Base-by-base conservation (phyloP, 2,113 vertebrate genomes). In the Lota lota region DNA sequence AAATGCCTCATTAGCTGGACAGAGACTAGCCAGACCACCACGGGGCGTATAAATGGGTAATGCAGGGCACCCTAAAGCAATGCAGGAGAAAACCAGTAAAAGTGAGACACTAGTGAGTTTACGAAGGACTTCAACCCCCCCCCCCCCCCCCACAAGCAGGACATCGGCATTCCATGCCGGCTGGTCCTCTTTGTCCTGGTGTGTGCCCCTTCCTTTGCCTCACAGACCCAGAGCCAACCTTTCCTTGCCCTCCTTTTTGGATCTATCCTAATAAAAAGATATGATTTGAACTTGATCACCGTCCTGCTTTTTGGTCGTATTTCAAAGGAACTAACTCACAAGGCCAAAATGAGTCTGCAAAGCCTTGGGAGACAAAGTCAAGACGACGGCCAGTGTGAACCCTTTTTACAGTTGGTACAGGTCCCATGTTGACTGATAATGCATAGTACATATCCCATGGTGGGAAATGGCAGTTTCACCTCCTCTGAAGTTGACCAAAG, bases 111-210 rank as follows among this genome's bases (percentile, higher is more conserved):
- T 5, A 21, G 51, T 73, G 80, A 83, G 85, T 82, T 75, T 71
- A 70, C 86, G 74, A 68, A 83, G 74, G 70, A 68, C 64, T 81
- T 83, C 78, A 76, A 80, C 69, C 72, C 85, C 80, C 87, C 72
- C 77, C 75, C 82, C 81, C 63, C 64, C 59, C 77, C 73, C 75
- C 73, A 72, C 69, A 79, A 91, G 91, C 93, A 92, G 94, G 93
- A 94, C 91, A 83, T 89, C 77, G 67, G 93, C 92, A 90, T 94
- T 89, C 90, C 90, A 87, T 93, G 92, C 67, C 85, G 20, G 92
- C 93, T 94, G 88, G 92, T 90, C 82, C 91, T 91, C 94, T 95
- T 94, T 96, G 93, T 96, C 93, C 85, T 85, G 78, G 88, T 77
- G 68, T 90, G 90, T 33, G 4, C 92, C 93, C 94, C 94, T 93